Evolutionary conservation across 2,888 invertebrate genomes (phyloP).

Genomic region (Athalia rosae): DNA sequence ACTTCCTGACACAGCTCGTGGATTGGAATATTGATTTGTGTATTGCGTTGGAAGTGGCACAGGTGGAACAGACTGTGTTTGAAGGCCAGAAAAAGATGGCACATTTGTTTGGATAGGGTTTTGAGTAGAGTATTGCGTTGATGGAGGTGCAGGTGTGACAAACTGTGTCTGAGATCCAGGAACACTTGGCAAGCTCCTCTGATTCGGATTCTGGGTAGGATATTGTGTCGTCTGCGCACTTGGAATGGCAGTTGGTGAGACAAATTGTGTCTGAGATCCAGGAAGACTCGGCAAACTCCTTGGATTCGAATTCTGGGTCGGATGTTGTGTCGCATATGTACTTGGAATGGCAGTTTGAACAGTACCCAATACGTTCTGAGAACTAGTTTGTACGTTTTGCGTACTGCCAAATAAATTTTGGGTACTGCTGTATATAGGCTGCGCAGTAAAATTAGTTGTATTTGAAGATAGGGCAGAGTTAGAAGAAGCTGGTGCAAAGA

Average conservation of each 20-base stretch:
- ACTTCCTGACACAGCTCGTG: slow-evolving; percentile 47
- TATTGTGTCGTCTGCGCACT: slow-evolving; percentile 23
- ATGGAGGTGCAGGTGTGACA: not conserved
- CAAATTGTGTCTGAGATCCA: slow-evolving; percentile 10
- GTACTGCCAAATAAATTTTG: slow-evolving; percentile 49
- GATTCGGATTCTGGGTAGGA: slow-evolving; percentile 5
- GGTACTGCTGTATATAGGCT: slow-evolving; percentile 36
- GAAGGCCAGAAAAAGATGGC: slow-evolving; percentile 48
- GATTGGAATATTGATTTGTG: slow-evolving; percentile 50
- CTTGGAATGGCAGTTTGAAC: slow-evolving; percentile 27
- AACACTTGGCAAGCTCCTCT: slow-evolving; percentile 5
- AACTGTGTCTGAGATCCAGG: slow-evolving; percentile 17
- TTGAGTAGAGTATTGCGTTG: slow-evolving; percentile 42
- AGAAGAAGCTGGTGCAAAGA: slow-evolving; percentile 34
- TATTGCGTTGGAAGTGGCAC: slow-evolving; percentile 48
- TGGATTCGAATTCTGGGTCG: slow-evolving; percentile 3
- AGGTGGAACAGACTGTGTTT: slow-evolving; percentile 39
- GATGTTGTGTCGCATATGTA: slow-evolving; percentile 17
- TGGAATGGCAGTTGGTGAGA: slow-evolving; percentile 22
- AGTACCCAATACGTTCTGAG: slow-evolving; percentile 36
- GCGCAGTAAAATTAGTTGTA: slow-evolving; percentile 6
- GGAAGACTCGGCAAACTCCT: slow-evolving; percentile 15
- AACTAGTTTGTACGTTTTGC: slow-evolving; percentile 44
- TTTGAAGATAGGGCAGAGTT: slow-evolving; percentile 19
- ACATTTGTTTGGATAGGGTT: slow-evolving; percentile 51